A percentile compares a stretch with the other conserved stretches of the same genome.
Conservation (phyloP, 2,797 vertebrate genomes). For the Enteromius paludinosus region DNA sequence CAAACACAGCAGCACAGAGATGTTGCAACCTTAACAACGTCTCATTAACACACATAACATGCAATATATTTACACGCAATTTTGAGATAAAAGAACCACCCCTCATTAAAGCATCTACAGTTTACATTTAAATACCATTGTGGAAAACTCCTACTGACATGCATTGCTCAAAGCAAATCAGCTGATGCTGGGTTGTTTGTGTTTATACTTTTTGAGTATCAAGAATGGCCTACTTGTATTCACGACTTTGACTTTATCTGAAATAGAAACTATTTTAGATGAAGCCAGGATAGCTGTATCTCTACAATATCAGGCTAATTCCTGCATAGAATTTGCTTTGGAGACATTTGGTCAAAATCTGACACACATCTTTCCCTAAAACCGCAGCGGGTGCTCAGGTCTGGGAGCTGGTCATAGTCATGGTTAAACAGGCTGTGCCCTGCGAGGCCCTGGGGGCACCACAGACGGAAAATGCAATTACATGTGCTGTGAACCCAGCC, state of each 20-base stretch:
- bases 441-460: slow-evolving; percentile 61
- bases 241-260: background rate
- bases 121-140: background rate
- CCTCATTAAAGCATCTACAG: background rate
- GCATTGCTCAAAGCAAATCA: background rate
- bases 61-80: background rate
- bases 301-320: background rate
- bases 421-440: slow-evolving; percentile 45
- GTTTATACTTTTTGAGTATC: too few species aligned
- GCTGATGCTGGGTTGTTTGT: background rate
- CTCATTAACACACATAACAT: slow-evolving; percentile 10
- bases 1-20: slow-evolving; percentile 1
- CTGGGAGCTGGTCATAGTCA: slow-evolving; percentile 31
- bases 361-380: slow-evolving; percentile 20
- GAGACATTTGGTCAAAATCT: background rate
- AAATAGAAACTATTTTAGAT: background rate
- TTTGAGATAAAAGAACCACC: background rate
- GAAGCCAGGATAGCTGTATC: background rate
- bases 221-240: background rate
- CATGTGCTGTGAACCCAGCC: slow-evolving; percentile 70
- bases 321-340: background rate
- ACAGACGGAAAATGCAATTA: slow-evolving; percentile 79
- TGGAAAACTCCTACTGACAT: background rate
- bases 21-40: background rate
- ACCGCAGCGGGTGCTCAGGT: slow-evolving; percentile 29